Conservation (phyloP, 2,113 vertebrate species). For the Lonchura striata region DNA sequence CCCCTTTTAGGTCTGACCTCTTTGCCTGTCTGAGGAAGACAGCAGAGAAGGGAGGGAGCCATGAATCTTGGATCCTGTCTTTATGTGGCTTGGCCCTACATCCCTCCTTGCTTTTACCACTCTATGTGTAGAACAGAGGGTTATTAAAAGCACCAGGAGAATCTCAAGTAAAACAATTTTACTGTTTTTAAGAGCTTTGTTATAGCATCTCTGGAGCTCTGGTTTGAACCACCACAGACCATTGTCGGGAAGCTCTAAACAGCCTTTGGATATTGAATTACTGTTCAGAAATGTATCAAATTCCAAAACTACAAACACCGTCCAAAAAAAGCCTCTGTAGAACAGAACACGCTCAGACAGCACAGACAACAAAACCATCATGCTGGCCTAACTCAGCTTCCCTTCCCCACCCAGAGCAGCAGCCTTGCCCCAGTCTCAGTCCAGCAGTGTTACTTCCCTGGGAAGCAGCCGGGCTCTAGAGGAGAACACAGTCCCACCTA, state of each 20-base stretch:
- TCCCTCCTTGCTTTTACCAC: background rate
- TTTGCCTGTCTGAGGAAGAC: background rate
- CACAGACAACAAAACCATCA: background rate
- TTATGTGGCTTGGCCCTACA: background rate
- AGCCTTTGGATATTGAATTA: background rate
- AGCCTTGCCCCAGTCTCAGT: background rate
- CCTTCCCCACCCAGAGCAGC: background rate
- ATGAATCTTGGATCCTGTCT: background rate
- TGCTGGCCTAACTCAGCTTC: background rate
- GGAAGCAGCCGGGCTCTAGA: background rate
- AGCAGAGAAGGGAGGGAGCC: background rate
- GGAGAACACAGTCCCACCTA: background rate
- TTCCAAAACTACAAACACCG: background rate
- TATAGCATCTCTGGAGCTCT: background rate
- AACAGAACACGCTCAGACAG: background rate
- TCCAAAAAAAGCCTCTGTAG: background rate
- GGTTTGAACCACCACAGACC: background rate
- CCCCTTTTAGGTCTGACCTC: conserved; percentile 10
- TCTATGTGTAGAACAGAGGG: background rate
- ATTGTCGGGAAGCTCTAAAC: background rate
- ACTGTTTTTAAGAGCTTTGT: conserved; percentile 17
- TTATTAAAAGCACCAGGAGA: conserved; percentile 14
- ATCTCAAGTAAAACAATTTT: conserved; percentile 5
- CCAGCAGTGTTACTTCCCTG: background rate
- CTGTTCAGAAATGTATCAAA: background rate